Conservation (phyloP, 2,888 invertebrate genomes). For the Nematopogon swammerdamellus region DNA sequence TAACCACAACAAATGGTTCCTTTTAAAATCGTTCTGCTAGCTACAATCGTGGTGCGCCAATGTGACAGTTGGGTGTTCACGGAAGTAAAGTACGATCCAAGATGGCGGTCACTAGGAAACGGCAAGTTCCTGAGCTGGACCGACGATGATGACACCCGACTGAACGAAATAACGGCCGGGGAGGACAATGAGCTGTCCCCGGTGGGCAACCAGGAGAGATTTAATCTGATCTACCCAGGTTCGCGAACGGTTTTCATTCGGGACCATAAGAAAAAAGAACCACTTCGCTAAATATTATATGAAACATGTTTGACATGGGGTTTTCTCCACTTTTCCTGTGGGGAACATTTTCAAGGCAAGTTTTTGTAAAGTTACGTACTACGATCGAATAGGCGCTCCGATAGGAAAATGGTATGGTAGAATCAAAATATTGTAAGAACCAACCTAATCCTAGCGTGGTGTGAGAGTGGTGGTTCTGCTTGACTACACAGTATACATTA, state of each 20-base stretch:
- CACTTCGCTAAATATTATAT: conserved; percentile 9
- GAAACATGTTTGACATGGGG: too few relatives aligned
- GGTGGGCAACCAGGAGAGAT: conserved; percentile 5
- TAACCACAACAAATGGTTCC: too few relatives aligned
- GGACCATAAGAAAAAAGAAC: background rate
- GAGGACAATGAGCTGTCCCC: background rate
- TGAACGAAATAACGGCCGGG: conserved; percentile 9
- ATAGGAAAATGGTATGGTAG: too few relatives aligned
- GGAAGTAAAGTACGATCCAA: conserved; percentile 11
- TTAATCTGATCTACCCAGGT: conserved; percentile 14
- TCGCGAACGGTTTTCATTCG: background rate
- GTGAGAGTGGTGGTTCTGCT: too few relatives aligned
- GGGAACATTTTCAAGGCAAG: too few relatives aligned
- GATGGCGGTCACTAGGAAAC: background rate
- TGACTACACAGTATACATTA: too few relatives aligned
- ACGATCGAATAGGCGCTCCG: too few relatives aligned
- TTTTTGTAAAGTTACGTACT: too few relatives aligned
- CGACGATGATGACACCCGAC: conserved; percentile 8
- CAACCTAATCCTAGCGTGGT: too few relatives aligned
- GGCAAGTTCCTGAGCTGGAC: conserved; percentile 5
- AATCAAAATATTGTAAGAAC: conserved; percentile 6
- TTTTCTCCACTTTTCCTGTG: too few relatives aligned
- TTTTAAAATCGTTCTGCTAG: too few relatives aligned
- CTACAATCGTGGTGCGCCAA: too few relatives aligned
- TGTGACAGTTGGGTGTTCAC: conserved; percentile 19